Evolutionary conservation across 1,140 invertebrate species (phyloP).

Genomic region (Pseudomyrmex flavicornis): DNA sequence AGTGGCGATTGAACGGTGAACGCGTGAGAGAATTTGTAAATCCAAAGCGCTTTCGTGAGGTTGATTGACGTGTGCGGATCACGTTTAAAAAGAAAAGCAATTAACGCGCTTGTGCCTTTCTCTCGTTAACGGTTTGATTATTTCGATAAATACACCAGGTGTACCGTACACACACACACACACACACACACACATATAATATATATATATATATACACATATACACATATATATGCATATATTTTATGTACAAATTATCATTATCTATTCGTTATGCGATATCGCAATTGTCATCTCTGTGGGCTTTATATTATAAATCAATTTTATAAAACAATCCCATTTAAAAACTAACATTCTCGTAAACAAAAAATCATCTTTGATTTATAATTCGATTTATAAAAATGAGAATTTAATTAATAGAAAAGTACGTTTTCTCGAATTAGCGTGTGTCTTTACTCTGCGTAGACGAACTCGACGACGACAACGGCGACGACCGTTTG

Average conservation of each 20-base stretch:
- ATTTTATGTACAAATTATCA: constrained; percentile 24
- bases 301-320: constrained; percentile 19
- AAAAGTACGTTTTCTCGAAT: constrained; percentile 2
- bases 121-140: constrained; percentile 54
- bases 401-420: constrained; percentile 15
- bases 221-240: no score
- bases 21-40: constrained; percentile 56
- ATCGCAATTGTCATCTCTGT: constrained; percentile 8
- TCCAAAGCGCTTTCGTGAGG: constrained; percentile 45
- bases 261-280: constrained; percentile 29
- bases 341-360: constrained; percentile 24
- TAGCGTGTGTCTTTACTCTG: constrained; percentile 19
- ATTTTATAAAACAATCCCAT: constrained; percentile 1
- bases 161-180: no score
- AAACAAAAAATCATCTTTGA: neutral
- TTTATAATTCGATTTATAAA: neutral
- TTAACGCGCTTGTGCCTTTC: constrained; percentile 57
- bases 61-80: constrained; percentile 38
- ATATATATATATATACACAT: no score
- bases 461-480: constrained; percentile 84
- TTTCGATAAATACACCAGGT: constrained; percentile 21
- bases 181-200: no score
- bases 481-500: constrained; percentile 78
- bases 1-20: constrained; percentile 60
- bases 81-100: constrained; percentile 63